Percentiles rank a stretch among this genome's conserved stretches.
These are phyloP conservation scores for Myopa tessellatipennis DNA, from an alignment of 2,888 invertebrate species.

Conservation along the genomic window DNA sequence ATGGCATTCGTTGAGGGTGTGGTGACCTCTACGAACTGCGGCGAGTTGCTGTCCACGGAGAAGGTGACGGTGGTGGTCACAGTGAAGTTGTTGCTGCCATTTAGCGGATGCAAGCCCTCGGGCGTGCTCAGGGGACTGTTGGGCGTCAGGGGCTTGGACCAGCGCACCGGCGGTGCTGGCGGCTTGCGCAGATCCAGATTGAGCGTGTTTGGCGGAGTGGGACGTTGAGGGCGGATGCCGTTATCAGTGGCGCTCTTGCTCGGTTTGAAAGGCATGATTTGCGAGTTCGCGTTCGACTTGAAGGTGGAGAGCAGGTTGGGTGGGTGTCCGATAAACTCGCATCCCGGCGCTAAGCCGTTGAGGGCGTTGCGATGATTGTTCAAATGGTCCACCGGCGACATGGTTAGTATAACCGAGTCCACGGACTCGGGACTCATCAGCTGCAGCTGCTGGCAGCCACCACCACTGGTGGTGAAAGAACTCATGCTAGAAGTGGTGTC, in stretches of 20 bases:
- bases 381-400: constrained; percentile 74
- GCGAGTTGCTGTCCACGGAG: constrained; percentile 71
- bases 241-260: constrained; percentile 63
- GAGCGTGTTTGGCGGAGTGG: constrained; percentile 85
- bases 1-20: constrained; percentile 61
- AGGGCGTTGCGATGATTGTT: constrained; percentile 52
- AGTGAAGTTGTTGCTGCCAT: constrained; percentile 78
- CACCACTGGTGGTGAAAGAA: constrained; percentile 76
- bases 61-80: constrained; percentile 90
- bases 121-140: constrained; percentile 65
- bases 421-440: constrained; percentile 72
- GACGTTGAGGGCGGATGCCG: constrained; percentile 75
- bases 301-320: constrained; percentile 74
- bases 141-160: constrained; percentile 80
- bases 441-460: constrained; percentile 65
- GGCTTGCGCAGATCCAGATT: constrained; percentile 76
- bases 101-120: constrained; percentile 60
- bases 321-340: constrained; percentile 46
- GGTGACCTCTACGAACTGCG: constrained; percentile 64
- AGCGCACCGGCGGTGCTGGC: constrained; percentile 86
- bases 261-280: constrained; percentile 48
- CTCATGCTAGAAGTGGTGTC: constrained; percentile 80
- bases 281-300: constrained; percentile 71
- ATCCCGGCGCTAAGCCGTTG: constrained; percentile 48
- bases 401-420: constrained; percentile 79